Evolutionary conservation across 2,888 invertebrate genomes (phyloP).

Genomic region (Polydrusus cervinus): DNA sequence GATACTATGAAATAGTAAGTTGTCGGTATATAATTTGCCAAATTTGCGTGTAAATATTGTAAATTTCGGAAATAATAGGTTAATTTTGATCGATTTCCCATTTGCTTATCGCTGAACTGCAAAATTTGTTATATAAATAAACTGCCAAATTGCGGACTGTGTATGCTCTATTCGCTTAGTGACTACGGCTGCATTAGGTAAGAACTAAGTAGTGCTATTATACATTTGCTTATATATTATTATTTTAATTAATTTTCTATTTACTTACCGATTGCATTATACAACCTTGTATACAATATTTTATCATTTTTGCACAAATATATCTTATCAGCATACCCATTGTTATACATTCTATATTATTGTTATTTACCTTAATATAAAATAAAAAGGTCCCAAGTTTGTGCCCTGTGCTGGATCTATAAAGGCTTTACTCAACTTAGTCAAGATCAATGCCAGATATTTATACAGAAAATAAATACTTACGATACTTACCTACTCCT

Average conservation of each 20-base stretch:
- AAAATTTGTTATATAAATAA: slow-evolving; percentile 27
- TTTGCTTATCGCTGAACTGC: slow-evolving; percentile 3
- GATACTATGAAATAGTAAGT: background rate
- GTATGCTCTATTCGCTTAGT: slow-evolving; percentile 21
- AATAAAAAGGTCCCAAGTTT: background rate
- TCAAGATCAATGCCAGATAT: too few species aligned
- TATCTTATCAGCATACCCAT: background rate
- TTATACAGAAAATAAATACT: too few species aligned
- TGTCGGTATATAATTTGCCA: background rate
- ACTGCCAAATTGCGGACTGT: slow-evolving; percentile 21
- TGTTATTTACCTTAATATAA: background rate
- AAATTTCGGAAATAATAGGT: background rate
- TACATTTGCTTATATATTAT: background rate
- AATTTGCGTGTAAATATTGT: slow-evolving; percentile 16
- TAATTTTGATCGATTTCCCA: slow-evolving; percentile 21
- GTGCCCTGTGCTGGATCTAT: too few species aligned
- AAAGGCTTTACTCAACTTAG: too few species aligned
- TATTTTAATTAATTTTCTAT: background rate
- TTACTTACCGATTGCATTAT: too few species aligned
- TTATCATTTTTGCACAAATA: background rate
- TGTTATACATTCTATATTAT: background rate
- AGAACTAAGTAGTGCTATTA: background rate
- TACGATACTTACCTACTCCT: too few species aligned
- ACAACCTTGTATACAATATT: too few species aligned
- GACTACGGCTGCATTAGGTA: slow-evolving; percentile 20